phyloP scores from a whole-genome alignment of 2,888 invertebrate genomes.

The Yponomeuta cagnagella region DNA sequence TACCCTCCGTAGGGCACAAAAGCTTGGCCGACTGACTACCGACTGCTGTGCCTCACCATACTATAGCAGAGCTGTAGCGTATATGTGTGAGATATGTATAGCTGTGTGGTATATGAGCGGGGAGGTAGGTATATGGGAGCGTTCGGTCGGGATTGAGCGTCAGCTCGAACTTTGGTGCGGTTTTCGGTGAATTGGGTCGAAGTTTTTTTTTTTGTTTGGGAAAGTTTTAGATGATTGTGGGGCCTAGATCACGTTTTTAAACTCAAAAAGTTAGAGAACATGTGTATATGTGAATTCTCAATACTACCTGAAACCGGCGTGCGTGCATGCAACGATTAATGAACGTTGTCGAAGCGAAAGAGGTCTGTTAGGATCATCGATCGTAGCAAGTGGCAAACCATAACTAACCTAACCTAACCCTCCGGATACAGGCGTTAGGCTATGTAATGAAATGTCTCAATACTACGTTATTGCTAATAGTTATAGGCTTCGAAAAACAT shows the following conservation, averaged over 20 bases:
- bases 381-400: too few species aligned
- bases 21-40: conserved; percentile 68
- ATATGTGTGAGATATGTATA: conserved; percentile 3
- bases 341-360: too few species aligned
- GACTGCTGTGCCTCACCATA: conserved; percentile 24
- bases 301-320: too few species aligned
- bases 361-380: too few species aligned
- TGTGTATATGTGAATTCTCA: too few species aligned
- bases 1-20: conserved; percentile 42
- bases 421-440: too few species aligned
- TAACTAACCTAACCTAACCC: too few species aligned
- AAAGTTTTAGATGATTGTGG: not conserved
- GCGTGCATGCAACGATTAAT: too few species aligned
- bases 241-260: not conserved
- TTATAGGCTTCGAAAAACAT: too few species aligned
- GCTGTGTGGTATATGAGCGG: not conserved
- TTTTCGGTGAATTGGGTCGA: not conserved
- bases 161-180: not conserved
- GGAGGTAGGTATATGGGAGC: conserved; percentile 6
- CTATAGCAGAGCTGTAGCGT: not conserved
- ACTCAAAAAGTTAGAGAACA: not conserved
- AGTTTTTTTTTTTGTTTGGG: not conserved
- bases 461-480: too few species aligned
- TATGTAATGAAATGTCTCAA: too few species aligned
- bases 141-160: not conserved